These are phyloP conservation scores for Drosophila sucinea DNA, from an alignment of 1,140 invertebrate species.

Conservation along the genomic window DNA sequence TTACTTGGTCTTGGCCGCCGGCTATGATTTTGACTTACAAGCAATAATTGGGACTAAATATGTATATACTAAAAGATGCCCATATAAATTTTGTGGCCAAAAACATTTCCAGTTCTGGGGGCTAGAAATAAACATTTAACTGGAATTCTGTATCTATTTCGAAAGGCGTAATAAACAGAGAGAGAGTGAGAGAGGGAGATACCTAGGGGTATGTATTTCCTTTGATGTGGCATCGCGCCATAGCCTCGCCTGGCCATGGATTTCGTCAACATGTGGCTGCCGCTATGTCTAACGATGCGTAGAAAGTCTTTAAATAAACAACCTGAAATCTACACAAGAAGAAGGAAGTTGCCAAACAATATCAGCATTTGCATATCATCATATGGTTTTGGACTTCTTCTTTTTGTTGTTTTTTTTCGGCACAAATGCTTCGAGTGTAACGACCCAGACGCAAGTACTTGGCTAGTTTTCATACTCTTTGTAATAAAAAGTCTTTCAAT, in stretches of 20 bases:
- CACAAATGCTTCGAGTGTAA: constrained; percentile 55
- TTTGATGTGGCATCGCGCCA: constrained; percentile 66
- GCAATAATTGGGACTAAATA: constrained; percentile 1
- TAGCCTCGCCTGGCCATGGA: constrained; percentile 66
- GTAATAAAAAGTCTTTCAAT: too few species aligned
- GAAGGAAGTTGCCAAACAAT: constrained; percentile 73
- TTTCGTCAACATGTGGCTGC: constrained; percentile 74
- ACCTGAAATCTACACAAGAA: constrained; percentile 22
- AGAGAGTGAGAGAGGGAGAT: neutral
- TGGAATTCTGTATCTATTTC: constrained; percentile 67
- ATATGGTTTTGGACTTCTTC: neutral
- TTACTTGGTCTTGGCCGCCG: constrained; percentile 42
- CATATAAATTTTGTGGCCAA: constrained; percentile 29
- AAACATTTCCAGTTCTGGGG: constrained; percentile 22
- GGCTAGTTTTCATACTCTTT: neutral
- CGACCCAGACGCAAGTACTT: constrained; percentile 49
- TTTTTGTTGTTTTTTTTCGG: constrained; percentile 33
- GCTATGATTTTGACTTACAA: constrained; percentile 30
- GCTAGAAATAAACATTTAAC: constrained; percentile 66
- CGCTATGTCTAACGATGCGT: constrained; percentile 63
- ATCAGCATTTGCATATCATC: constrained; percentile 60
- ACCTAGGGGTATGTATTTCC: constrained; percentile 4
- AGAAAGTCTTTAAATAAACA: constrained; percentile 77
- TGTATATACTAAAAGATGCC: neutral
- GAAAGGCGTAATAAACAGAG: constrained; percentile 64